These are phyloP conservation scores for Aplodontia rufa DNA, from an alignment of 2,113 vertebrate genomes.

Conservation along the genomic window DNA sequence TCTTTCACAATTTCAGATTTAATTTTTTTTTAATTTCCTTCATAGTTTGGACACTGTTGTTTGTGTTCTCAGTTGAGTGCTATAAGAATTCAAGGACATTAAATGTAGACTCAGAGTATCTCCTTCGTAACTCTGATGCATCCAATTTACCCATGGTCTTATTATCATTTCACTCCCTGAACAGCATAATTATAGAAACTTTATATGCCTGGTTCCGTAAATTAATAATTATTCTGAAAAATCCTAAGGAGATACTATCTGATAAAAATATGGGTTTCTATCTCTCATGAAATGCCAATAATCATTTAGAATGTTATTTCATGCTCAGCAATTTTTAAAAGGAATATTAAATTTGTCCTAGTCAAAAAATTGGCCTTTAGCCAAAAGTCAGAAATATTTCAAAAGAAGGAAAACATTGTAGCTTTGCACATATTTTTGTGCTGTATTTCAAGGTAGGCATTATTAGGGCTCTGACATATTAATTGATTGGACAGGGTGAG, in stretches of 20 bases:
- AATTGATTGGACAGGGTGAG: not conserved
- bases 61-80: not conserved
- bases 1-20: not conserved
- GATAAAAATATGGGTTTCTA: not conserved
- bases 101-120: not conserved
- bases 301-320: slow-evolving; percentile 65
- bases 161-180: not conserved
- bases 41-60: not conserved
- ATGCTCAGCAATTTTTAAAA: slow-evolving; percentile 63
- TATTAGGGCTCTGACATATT: slow-evolving; percentile 34
- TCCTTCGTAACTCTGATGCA: not conserved
- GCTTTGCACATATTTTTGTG: slow-evolving; percentile 39
- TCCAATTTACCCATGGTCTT: not conserved
- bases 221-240: not conserved
- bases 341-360: slow-evolving; percentile 68
- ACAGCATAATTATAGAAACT: not conserved
- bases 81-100: not conserved
- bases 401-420: slow-evolving; percentile 29
- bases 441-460: slow-evolving; percentile 49
- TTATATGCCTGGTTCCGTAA: not conserved
- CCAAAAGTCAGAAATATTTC: slow-evolving; percentile 62
- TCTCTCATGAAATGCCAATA: slow-evolving; percentile 56
- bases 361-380: slow-evolving; percentile 60
- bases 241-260: not conserved
- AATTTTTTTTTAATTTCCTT: not conserved